phyloP scores from a whole-genome alignment of 2,888 invertebrate genomes.

The Agapostemon virescens region DNA sequence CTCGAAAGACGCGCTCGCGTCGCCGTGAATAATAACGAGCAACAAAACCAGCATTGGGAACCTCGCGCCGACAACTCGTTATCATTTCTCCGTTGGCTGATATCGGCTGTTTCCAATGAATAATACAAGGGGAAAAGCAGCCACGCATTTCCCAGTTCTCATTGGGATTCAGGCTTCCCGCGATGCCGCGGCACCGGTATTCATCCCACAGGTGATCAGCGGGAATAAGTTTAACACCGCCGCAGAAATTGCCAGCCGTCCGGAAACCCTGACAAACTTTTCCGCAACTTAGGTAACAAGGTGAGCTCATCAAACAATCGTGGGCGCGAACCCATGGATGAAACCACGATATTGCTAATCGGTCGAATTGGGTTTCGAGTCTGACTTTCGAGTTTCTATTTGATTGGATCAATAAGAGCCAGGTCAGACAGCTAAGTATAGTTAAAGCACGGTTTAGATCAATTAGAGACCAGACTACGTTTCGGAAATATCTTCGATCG shows the following conservation, averaged over 20 bases:
- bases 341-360: constrained; percentile 77
- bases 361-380: constrained; percentile 71
- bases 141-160: constrained; percentile 11
- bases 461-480: constrained; percentile 58
- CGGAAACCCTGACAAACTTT: constrained; percentile 71
- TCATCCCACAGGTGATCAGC: constrained; percentile 35
- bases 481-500: constrained; percentile 17
- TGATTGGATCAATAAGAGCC: constrained; percentile 67
- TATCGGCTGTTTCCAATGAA: constrained; percentile 8
- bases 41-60: not conserved
- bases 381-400: constrained; percentile 63
- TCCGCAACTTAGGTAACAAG: constrained; percentile 73
- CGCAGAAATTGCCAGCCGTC: constrained; percentile 52
- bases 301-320: constrained; percentile 76
- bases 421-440: constrained; percentile 58
- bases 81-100: constrained; percentile 12
- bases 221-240: constrained; percentile 57
- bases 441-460: constrained; percentile 64
- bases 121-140: constrained; percentile 14
- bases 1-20: not conserved
- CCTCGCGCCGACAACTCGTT: constrained; percentile 10
- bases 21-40: constrained; percentile 11
- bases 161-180: constrained; percentile 4
- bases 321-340: constrained; percentile 73
- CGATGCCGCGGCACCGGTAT: constrained; percentile 22